Base-by-base conservation (phyloP, 37 sponge, comb jelly and placozoan species). In the Chondrosia reniformis region DNA sequence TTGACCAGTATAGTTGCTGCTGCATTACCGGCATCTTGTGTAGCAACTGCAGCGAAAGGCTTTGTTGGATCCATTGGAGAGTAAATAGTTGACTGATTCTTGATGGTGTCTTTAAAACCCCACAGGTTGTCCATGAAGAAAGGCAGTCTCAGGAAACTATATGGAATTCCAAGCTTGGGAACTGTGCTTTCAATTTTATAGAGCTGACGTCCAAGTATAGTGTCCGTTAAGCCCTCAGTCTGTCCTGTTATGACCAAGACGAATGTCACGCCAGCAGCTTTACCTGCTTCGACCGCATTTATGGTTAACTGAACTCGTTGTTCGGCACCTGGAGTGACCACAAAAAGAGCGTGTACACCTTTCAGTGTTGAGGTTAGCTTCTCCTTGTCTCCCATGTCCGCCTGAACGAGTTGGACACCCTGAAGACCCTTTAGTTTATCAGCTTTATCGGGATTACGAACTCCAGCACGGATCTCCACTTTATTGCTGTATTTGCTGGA, bases 391-490 rank as follows among this genome's bases (percentile, higher is more conserved):
- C 86, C 86, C 64, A 73, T 69, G 2, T 49, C 54, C 31, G 86
- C 86, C 37, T 79, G 73, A 22, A 85, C 86, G 21, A 85, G 63
- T 25, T 64, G 71, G 1, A 85, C 85, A 13, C 78, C 78, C 25
- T 32, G 24, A 12, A 77, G 43, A 5, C 27, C 57, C 33, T 27
- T 61, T 65, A 78, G 79, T 28, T 61, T 63, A 65, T 55, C 63
- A 43, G 84, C 82, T 76, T 86, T 86, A n/a, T 86, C 78, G 1
- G 87, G 82, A 22, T 76, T 78, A 28, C 87, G 82, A 6, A 79
- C 81, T 7, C 89, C 89, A 61, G 89, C 84, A 15, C 76, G 76
- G 17, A 88, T 88, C 21, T 88, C 84, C 22, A 88, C 42, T 33
- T 82, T 78, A 24, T 73, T 66, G 4, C 71, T 56, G 37, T 79